Conservation (phyloP, 2,888 invertebrate species). For the Calameuta pallipes region DNA sequence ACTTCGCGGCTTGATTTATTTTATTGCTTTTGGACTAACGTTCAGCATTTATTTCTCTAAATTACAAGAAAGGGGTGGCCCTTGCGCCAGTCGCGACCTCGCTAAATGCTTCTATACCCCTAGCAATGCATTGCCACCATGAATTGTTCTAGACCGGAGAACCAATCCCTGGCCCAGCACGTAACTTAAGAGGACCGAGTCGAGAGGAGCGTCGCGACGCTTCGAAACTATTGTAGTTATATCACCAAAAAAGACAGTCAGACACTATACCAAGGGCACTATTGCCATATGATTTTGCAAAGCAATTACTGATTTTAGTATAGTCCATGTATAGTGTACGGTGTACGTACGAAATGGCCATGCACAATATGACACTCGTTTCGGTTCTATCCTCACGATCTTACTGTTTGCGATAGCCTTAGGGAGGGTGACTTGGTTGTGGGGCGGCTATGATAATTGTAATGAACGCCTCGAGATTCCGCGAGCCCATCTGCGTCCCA, state of each 20-base stretch:
- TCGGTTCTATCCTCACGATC: background rate
- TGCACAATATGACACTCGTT: background rate
- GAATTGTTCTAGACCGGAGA: background rate
- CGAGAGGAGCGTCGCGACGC: background rate
- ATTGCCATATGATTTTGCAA: background rate
- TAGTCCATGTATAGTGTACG: background rate
- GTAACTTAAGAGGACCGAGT: background rate
- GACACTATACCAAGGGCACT: background rate
- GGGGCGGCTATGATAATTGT: slow-evolving; percentile 64
- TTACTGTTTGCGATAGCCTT: slow-evolving; percentile 41
- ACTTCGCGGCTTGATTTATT: slow-evolving; percentile 68
- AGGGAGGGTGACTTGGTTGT: slow-evolving; percentile 44
- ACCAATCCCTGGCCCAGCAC: background rate
- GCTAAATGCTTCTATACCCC: slow-evolving; percentile 14
- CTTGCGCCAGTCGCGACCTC: slow-evolving; percentile 40
- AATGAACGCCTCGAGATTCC: slow-evolving; percentile 64
- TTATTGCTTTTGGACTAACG: slow-evolving; percentile 71
- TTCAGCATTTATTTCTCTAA: slow-evolving; percentile 71
- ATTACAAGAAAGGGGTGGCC: slow-evolving; percentile 70
- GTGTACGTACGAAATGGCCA: background rate
- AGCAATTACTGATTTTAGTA: background rate
- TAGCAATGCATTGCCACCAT: slow-evolving; percentile 17
- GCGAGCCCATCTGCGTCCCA: slow-evolving; percentile 63
- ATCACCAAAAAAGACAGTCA: background rate
- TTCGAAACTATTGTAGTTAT: background rate